Evolutionary conservation across 2,888 invertebrate genomes (phyloP), one percentile per base, ranked within the genome.

Genomic region (Cancer borealis): DNA sequence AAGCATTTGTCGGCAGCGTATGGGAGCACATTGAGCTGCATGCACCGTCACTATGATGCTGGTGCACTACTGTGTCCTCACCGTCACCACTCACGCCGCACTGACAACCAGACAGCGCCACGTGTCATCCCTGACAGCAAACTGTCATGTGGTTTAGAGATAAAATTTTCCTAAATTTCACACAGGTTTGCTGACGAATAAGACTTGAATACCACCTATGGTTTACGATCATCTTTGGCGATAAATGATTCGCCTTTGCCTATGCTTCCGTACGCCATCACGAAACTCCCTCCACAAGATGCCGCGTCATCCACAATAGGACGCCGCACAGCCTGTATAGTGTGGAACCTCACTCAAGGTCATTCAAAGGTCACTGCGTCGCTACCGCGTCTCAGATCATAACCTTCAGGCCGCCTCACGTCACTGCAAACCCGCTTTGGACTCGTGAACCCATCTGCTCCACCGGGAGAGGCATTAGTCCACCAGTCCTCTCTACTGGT

Each of bases 41-140:
- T 5, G 84, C 84, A 30, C 39, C 84, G 73, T 12, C 39, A 30
- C 84, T 39, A 3, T 1, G 30, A 10, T 84, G 39, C 39, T 39
- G 84, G 84, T 39, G 84, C 84, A 39, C 30, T 39, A 39, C 39
- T 84, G 84, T 84, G 84, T 84, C 84, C 84, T 84, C 84, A 84
- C 84, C 84, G 14, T 39, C 84, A 84, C 84, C 10, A 17, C 8
- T 84, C 39, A 30, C 39, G 84, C 30, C 84, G 84, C 84, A 30
- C 39, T 84, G 84, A 84, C 84, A 84, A n/a, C 84, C 84, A 84
- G 84, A 84, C 84, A 84, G 84, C 84, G 84, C 84, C 84, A 84
- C 84, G 84, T 84, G 84, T 39, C 84, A 84, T 10, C 30, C 10
- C 39, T 84, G 84, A 84, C 84, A 84, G 84, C 30, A 84, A 84